Percentiles rank a stretch among this genome's conserved stretches.
phyloP scores from a whole-genome alignment of 2,797 vertebrate genomes.

The Acestrorhynchus altus region DNA sequence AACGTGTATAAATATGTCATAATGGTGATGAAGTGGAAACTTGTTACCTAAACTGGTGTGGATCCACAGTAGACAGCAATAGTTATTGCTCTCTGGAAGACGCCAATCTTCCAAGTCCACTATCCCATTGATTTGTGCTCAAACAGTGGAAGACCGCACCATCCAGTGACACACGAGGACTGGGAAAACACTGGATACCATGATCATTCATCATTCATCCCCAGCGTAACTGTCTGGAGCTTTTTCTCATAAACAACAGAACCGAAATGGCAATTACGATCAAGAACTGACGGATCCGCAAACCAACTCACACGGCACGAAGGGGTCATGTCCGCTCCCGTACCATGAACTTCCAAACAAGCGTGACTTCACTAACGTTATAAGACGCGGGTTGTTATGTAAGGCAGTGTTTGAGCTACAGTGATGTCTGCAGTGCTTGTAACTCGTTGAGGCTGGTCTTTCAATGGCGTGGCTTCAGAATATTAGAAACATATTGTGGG shows the following conservation, averaged over 20 bases:
- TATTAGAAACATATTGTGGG: conserved; percentile 59
- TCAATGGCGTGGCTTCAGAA: conserved; percentile 40
- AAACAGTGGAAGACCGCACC: not conserved
- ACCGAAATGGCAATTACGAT: not conserved
- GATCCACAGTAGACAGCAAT: too few species aligned
- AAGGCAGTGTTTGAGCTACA: conserved; percentile 50
- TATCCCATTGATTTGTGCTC: not conserved
- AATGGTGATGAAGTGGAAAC: too few species aligned
- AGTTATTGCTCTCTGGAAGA: too few species aligned
- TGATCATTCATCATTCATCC: not conserved
- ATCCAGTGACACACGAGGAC: not conserved
- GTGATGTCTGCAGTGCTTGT: conserved; percentile 42
- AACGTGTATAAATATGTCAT: too few species aligned
- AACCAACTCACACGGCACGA: conserved; percentile 1
- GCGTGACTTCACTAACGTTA: conserved; percentile 25
- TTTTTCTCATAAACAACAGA: not conserved
- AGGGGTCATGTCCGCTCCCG: conserved; percentile 23
- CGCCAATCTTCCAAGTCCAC: too few species aligned
- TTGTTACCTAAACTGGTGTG: too few species aligned
- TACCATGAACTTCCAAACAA: conserved; percentile 24
- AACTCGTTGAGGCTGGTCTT: conserved; percentile 41
- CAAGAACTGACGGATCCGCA: conserved; percentile 2
- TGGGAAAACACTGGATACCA: not conserved
- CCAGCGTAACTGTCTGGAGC: not conserved
- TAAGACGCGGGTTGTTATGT: conserved; percentile 41